A percentile compares a stretch with the other conserved stretches of the same genome.
Evolutionary conservation across 2,888 invertebrate species (phyloP).

Genomic region (Polyommatus iphigenia): DNA sequence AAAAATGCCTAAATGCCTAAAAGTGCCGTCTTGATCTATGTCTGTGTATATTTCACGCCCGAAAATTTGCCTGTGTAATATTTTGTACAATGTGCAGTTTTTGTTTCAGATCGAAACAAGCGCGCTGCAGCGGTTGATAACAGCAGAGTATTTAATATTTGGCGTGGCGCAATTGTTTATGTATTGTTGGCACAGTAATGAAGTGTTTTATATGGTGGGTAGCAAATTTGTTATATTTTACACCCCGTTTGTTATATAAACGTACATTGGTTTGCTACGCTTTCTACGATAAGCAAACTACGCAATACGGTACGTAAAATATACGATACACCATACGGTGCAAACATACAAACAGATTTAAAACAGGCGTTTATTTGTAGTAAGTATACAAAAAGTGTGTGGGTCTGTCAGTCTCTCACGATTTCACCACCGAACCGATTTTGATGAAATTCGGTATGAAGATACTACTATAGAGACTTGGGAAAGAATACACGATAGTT

Average conservation of each 20-base stretch:
- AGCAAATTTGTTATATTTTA: background rate
- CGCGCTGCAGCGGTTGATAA: slow-evolving; percentile 59
- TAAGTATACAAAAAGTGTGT: too few species aligned
- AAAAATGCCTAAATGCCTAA: too few species aligned
- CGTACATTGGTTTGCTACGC: background rate
- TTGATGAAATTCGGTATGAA: too few species aligned
- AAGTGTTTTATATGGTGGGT: slow-evolving; percentile 62
- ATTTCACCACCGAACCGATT: too few species aligned
- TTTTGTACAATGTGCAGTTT: background rate
- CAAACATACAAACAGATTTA: too few species aligned
- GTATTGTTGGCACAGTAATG: slow-evolving; percentile 73
- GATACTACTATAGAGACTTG: too few species aligned
- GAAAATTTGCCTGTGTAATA: background rate
- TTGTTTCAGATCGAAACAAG: slow-evolving; percentile 62
- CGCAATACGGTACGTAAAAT: background rate
- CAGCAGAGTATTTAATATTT: slow-evolving; percentile 65
- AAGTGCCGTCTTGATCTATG: too few species aligned
- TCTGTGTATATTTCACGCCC: background rate
- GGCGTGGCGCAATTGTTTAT: slow-evolving; percentile 68
- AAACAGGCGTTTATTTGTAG: too few species aligned
- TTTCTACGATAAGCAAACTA: background rate
- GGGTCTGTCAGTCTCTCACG: too few species aligned
- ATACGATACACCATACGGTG: too few species aligned
- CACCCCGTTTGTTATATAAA: background rate
- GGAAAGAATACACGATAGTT: too few species aligned